Base-by-base conservation (phyloP, 2,888 invertebrate genomes). In the Epinotia demarniana region DNA sequence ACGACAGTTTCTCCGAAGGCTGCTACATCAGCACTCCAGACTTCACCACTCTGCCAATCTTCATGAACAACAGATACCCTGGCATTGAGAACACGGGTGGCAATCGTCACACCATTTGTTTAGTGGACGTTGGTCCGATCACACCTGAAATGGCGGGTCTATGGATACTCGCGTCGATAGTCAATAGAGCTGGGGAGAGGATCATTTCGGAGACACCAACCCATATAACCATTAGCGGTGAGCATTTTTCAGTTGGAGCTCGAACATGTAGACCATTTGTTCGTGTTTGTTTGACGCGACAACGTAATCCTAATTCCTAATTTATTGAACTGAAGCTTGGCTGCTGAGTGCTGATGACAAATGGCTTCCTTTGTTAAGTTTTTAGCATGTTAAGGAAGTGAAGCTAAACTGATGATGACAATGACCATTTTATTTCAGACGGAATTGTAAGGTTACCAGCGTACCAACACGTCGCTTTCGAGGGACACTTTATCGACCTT, bases 101-200 rank as follows among this genome's bases (percentile, higher is more conserved):
- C 13, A 73, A 76, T 23, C 64, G 76, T 12, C 55, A 73, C 11
- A 73, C 73, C 12, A 16, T 64, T 23, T 76, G 76, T 33, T 70
- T 70, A 55, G 61, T 76, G 3, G 63, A 76, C 13, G 16, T 76
- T 60, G 76, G 76, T 11, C 76, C 76, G 49, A 72, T 76, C 16
- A 72, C 67, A 19, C 12, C 58, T 33, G 70, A 73, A 5, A 73
- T 76, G 73, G 66, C 60, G 3, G 76, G 76, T 8, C 19, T 18
- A 9, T 76, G 76, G 76, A 58, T 58, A 8, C 70, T 76, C 13
- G 27, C 53, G 27, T 70, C 76, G 2, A 39, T 63, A 8, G 64
- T 73, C 46, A 76, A 73, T 43, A 70, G 23, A 49, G 69, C 63
- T 60, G 76, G 76, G 8, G 64, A 73, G 19, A 73, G 76, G 11